These are phyloP conservation scores for Montifringilla adamsi DNA, from an alignment of 2,113 vertebrate species.

Conservation along the genomic window DNA sequence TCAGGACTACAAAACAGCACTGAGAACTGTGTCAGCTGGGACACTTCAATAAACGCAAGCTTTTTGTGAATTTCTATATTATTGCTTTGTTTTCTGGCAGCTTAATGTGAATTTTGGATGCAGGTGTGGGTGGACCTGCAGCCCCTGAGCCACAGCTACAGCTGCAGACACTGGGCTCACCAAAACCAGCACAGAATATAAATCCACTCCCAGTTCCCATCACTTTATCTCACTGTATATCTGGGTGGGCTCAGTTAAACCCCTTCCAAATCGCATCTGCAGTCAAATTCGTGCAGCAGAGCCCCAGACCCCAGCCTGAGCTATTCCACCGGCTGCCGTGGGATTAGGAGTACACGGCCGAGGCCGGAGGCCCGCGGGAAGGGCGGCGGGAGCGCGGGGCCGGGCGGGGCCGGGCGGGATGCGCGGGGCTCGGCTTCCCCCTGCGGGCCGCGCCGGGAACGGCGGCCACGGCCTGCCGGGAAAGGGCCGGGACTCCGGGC, in stretches of 20 bases:
- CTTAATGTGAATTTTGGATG: not conserved
- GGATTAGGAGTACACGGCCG: rapidly evolving
- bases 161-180: rapidly evolving
- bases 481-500: not conserved
- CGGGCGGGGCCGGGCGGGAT: not conserved
- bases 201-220: not conserved
- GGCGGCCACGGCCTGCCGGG: not conserved
- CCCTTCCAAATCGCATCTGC: not conserved
- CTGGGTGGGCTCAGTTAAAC: not conserved
- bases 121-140: not conserved
- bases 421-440: slow-evolving; percentile 18
- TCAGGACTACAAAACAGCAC: not conserved
- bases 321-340: rapidly evolving
- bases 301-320: too few species aligned
- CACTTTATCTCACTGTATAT: not conserved
- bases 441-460: not conserved
- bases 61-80: not conserved
- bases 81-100: not conserved
- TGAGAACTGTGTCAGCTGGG: not conserved
- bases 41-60: rapidly evolving
- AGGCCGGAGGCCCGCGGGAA: rapidly evolving
- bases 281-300: not conserved
- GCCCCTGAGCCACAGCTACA: rapidly evolving
- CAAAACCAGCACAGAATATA: rapidly evolving
- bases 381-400: not conserved